Evolutionary conservation across 2,113 vertebrate genomes (phyloP).

Genomic region (Daboia siamensis): DNA sequence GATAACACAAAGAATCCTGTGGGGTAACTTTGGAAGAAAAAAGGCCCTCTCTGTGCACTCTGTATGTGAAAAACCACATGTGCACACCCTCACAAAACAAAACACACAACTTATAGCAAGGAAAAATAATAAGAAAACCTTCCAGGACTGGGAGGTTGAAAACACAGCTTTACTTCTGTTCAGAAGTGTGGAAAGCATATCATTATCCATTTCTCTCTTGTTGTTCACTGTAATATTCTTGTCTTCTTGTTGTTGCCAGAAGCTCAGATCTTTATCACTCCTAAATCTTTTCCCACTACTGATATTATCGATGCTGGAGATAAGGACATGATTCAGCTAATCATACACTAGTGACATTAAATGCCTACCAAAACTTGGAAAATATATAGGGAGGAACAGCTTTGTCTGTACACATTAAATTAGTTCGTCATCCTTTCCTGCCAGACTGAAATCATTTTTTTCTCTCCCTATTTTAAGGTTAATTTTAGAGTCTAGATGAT

Average conservation of each 20-base stretch:
- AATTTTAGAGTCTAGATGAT: background rate
- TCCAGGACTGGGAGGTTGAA: slow-evolving; percentile 24
- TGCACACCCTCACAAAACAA: slow-evolving; percentile 20
- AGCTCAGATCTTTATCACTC: slow-evolving; percentile 30
- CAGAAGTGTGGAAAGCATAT: slow-evolving; percentile 48
- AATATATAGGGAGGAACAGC: background rate
- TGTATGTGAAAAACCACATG: slow-evolving; percentile 32
- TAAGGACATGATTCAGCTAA: background rate
- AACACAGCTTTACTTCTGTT: slow-evolving; percentile 39
- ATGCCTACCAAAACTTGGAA: slow-evolving; percentile 31
- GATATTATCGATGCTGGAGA: slow-evolving; percentile 33
- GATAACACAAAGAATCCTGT: slow-evolving; percentile 44
- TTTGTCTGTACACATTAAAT: background rate
- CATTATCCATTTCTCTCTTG: slow-evolving; percentile 44
- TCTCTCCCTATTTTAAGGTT: background rate
- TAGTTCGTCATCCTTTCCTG: background rate
- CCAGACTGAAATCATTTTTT: background rate
- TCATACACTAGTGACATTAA: background rate
- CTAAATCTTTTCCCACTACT: slow-evolving; percentile 1
- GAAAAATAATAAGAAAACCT: slow-evolving; percentile 40
- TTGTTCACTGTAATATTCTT: background rate
- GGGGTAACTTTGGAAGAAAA: slow-evolving; percentile 41
- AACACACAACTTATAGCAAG: slow-evolving; percentile 38
- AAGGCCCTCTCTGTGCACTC: slow-evolving; percentile 6
- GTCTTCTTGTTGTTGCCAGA: slow-evolving; percentile 37